Evolutionary conservation across 2,113 vertebrate genomes (phyloP).

Genomic region (Heterocephalus glaber): DNA sequence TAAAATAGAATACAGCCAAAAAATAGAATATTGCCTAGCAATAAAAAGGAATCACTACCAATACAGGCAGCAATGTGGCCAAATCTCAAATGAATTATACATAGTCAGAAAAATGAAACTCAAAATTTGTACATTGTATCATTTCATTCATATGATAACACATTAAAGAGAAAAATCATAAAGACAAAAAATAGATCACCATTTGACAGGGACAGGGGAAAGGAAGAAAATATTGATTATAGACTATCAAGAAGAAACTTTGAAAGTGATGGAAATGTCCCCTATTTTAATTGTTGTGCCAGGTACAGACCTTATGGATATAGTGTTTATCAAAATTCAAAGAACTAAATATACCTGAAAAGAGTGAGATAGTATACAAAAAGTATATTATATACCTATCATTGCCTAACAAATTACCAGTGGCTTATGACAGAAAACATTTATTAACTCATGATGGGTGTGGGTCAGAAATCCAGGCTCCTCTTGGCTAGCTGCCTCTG

Average conservation of each 20-base stretch:
- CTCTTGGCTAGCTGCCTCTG: neutral
- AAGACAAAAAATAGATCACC: neutral
- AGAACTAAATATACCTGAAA: neutral
- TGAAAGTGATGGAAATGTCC: neutral
- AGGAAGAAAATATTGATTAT: neutral
- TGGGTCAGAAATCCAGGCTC: neutral
- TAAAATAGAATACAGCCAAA: neutral
- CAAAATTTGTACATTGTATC: neutral
- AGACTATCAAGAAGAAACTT: neutral
- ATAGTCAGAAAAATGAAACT: neutral
- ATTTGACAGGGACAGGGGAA: neutral
- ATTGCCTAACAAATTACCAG: neutral
- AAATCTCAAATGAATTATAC: neutral
- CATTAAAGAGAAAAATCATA: neutral
- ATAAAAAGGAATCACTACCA: neutral
- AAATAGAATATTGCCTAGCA: neutral
- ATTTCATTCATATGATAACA: neutral
- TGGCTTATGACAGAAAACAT: neutral
- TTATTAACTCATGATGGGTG: neutral
- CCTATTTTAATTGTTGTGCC: neutral
- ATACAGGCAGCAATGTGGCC: neutral
- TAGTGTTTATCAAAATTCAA: neutral
- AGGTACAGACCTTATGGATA: neutral
- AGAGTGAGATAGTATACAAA: neutral
- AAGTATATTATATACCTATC: neutral